Percentiles rank a stretch among this genome's conserved stretches.
Conservation (phyloP, 2,113 vertebrate species). For the Toxotes chatareus region DNA sequence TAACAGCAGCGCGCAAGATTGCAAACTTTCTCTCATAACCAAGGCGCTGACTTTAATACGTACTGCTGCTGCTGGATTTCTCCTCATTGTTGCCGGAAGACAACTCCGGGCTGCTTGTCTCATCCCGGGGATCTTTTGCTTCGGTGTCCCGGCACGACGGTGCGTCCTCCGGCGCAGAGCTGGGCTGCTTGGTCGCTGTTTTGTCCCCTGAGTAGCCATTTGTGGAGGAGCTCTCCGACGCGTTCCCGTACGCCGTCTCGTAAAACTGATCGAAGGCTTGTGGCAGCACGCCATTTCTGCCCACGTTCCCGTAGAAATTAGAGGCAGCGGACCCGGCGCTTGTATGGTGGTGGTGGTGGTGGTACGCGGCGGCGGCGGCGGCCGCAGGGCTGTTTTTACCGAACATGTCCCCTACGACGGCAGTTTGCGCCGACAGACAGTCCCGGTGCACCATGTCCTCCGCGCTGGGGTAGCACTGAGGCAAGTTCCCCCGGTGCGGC, state of each 20-base stretch:
- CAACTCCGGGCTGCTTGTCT: conserved; percentile 94
- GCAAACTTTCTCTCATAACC: conserved; percentile 93
- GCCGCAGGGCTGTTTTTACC: conserved; percentile 91
- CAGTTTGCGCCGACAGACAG: conserved; percentile 91
- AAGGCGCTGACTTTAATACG: conserved; percentile 91
- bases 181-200: conserved; percentile 84
- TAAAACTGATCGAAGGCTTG: conserved; percentile 99
- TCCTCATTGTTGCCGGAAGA: conserved; percentile 99
- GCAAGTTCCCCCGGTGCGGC: conserved; percentile 93
- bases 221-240: conserved; percentile 86
- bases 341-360: conserved; percentile 84
- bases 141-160: conserved; percentile 83
- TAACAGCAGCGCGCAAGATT: conserved; percentile 95
- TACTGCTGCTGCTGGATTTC: conserved; percentile 95
- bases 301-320: conserved; percentile 97
- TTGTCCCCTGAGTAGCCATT: conserved; percentile 91
- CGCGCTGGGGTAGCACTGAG: conserved; percentile 94
- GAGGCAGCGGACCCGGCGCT: conserved; percentile 85
- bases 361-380: conserved; percentile 76
- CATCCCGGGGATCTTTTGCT: conserved; percentile 88
- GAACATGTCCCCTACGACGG: conserved; percentile 94
- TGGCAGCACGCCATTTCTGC: conserved; percentile 95
- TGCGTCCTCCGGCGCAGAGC: conserved; percentile 87
- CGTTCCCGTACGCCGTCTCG: conserved; percentile 93
- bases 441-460: conserved; percentile 98